Conservation (phyloP, 2,888 invertebrate genomes). For the Campopleginae sp. region DNA sequence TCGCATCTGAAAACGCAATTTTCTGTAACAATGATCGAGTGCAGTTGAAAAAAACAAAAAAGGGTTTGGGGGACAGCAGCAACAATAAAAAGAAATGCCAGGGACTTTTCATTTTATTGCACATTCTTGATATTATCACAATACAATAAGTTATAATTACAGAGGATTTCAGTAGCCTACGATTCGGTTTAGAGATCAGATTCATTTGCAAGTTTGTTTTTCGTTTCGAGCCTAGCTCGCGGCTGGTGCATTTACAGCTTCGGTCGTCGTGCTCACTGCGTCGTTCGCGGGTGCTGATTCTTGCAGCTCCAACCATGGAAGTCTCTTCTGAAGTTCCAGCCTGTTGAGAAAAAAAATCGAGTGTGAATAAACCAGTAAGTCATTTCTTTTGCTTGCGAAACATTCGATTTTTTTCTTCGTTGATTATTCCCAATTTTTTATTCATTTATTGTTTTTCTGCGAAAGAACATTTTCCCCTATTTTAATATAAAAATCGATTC, state of each 20-base stretch:
- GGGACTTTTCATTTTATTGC: conserved; percentile 66
- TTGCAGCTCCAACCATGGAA: conserved; percentile 88
- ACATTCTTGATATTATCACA: conserved; percentile 57
- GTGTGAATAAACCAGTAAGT: not conserved
- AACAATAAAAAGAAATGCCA: conserved; percentile 53
- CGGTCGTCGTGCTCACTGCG: conserved; percentile 78
- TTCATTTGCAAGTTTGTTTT: conserved; percentile 49
- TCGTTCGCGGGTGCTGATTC: conserved; percentile 77
- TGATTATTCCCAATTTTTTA: not conserved
- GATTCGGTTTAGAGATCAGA: conserved; percentile 39
- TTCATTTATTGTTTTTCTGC: no score
- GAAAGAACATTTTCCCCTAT: not conserved
- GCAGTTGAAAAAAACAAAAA: not conserved
- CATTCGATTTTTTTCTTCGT: no score
- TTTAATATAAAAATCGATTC: not conserved
- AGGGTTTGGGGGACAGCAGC: not conserved
- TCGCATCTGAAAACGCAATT: no score
- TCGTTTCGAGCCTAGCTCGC: conserved; percentile 69
- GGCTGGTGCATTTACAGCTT: conserved; percentile 75
- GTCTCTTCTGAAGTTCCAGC: conserved; percentile 91
- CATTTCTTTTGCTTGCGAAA: not conserved
- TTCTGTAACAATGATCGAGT: no score
- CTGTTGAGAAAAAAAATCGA: conserved; percentile 81
- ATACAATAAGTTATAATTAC: conserved; percentile 56
- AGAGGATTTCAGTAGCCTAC: conserved; percentile 45